Conservation (phyloP, 1,140 invertebrate species). For the Bursaphelenchus mucronatus region DNA sequence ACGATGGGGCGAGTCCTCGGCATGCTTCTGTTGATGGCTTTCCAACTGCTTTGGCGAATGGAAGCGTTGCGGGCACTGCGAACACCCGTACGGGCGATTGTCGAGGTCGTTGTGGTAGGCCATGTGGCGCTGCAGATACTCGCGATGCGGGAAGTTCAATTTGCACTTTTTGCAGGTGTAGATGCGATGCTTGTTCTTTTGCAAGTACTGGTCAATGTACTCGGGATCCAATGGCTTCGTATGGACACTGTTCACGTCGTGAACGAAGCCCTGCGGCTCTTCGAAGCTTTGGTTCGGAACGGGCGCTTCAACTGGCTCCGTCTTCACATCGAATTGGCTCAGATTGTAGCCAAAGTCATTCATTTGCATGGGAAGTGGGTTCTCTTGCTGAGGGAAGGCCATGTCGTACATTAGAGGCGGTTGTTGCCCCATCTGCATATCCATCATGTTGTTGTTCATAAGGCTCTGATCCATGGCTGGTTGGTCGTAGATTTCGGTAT, state of each 20-base stretch:
- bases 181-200: slow-evolving; percentile 40
- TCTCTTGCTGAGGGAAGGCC: neutral
- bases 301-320: slow-evolving; percentile 2
- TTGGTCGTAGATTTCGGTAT: slow-evolving; percentile 34
- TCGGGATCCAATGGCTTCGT: slow-evolving; percentile 37
- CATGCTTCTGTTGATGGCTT: slow-evolving; percentile 35
- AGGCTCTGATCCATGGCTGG: neutral
- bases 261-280: neutral
- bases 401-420: neutral
- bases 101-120: slow-evolving; percentile 46
- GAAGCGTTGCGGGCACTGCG: slow-evolving; percentile 48
- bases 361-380: neutral
- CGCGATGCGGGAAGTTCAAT: slow-evolving; percentile 39
- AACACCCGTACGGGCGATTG: slow-evolving; percentile 30
- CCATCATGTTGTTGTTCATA: neutral
- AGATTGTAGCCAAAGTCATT: neutral
- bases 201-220: slow-evolving; percentile 39
- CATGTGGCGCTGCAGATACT: slow-evolving; percentile 39
- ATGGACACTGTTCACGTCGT: slow-evolving; percentile 23
- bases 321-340: neutral
- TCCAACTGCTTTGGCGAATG: slow-evolving; percentile 26
- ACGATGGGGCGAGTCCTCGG: slow-evolving; percentile 43
- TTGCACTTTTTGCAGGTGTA: slow-evolving; percentile 48
- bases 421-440: neutral
- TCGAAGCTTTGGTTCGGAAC: slow-evolving; percentile 1